phyloP scores from a whole-genome alignment of 2,113 vertebrate species.

The Crotalus helleri region DNA sequence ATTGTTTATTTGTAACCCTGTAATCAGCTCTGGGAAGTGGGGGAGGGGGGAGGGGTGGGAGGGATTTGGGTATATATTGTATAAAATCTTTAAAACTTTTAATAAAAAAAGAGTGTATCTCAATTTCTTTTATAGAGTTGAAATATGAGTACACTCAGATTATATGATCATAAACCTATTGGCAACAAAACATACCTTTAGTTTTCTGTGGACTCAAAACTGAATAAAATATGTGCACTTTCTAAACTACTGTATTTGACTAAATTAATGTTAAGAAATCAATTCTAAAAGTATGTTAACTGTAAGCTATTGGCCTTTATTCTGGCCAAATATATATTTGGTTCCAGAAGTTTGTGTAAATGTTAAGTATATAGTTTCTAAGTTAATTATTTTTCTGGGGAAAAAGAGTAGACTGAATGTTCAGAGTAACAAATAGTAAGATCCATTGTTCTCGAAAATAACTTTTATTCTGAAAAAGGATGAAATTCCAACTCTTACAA shows the following conservation, averaged over 20 bases:
- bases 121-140: not conserved
- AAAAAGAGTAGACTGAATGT: not conserved
- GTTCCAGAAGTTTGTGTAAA: not conserved
- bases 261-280: not conserved
- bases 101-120: not conserved
- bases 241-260: not conserved
- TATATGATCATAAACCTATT: not conserved
- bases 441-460: not conserved
- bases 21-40: too few relatives aligned
- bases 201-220: not conserved
- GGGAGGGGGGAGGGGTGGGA: too few relatives aligned
- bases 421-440: not conserved
- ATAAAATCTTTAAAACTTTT: not conserved
- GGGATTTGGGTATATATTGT: too few relatives aligned
- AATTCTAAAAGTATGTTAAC: not conserved
- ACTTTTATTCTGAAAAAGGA: not conserved
- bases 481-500: not conserved
- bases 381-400: not conserved
- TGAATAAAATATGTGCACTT: not conserved
- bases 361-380: not conserved
- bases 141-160: not conserved
- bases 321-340: not conserved
- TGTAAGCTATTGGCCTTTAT: not conserved
- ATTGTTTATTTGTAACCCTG: too few relatives aligned
- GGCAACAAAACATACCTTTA: not conserved